A percentile compares a stretch with the other conserved stretches of the same genome.
Evolutionary conservation across 2,888 invertebrate species (phyloP).

Genomic region (Panzeria rudis): DNA sequence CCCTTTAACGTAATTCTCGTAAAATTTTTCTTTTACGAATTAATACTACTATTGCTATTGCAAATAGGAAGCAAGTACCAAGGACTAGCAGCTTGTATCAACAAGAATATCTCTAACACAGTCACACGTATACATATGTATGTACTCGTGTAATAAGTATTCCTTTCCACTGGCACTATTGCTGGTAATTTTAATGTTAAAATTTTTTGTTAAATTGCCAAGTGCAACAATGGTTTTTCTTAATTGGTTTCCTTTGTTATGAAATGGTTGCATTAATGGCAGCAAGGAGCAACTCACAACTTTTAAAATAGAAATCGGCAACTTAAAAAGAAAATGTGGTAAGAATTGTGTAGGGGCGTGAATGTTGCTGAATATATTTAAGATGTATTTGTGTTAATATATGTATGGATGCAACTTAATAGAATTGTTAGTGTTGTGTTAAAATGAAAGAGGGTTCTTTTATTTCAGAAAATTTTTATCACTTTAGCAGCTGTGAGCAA

Average conservation of each 20-base stretch:
- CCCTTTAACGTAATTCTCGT: conserved; percentile 27
- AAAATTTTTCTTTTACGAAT: not conserved
- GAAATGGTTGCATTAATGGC: conserved; percentile 68
- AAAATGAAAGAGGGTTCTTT: conserved; percentile 38
- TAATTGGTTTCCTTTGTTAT: conserved; percentile 83
- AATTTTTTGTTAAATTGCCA: conserved; percentile 81
- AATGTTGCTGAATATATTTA: conserved; percentile 21
- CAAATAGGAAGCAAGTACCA: not conserved
- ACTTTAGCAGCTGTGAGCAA: conserved; percentile 63
- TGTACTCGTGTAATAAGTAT: not conserved
- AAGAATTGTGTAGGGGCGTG: not conserved
- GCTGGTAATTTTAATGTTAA: conserved; percentile 65
- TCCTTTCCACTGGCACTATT: not conserved
- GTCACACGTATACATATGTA: not conserved
- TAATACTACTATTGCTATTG: not conserved
- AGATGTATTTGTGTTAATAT: not conserved
- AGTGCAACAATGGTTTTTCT: conserved; percentile 82
- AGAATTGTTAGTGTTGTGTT: not conserved
- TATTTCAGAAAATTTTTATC: conserved; percentile 55
- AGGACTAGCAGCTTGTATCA: conserved; percentile 14
- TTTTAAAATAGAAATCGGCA: conserved; percentile 13
- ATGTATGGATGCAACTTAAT: not conserved
- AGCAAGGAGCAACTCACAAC: conserved; percentile 43
- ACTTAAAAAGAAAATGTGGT: not conserved
- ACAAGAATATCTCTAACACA: conserved; percentile 1